These are phyloP conservation scores for Acrocephalus arundinaceus DNA, from an alignment of 2,113 vertebrate genomes.

Conservation along the genomic window DNA sequence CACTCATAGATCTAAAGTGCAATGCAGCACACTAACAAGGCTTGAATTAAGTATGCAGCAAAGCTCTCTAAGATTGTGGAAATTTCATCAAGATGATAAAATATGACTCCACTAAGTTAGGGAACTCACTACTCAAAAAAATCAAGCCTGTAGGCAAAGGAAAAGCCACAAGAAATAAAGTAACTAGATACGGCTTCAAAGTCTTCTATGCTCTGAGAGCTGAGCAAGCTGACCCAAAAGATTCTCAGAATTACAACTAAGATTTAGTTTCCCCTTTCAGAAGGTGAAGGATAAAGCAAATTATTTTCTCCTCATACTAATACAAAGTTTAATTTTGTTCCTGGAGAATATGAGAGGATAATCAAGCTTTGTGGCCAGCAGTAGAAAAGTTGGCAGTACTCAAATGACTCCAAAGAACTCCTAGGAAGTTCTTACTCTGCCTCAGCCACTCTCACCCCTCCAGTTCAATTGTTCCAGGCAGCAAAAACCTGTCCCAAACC, in stretches of 20 bases:
- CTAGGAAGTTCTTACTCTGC: background rate
- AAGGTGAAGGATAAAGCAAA: background rate
- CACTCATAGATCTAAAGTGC: background rate
- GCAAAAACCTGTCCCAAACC: background rate
- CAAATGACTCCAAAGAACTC: background rate
- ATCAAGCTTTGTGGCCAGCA: background rate
- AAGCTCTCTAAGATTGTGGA: background rate
- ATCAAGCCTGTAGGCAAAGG: background rate
- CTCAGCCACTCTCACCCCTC: background rate
- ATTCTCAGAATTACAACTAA: background rate
- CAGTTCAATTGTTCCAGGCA: background rate
- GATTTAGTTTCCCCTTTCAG: background rate
- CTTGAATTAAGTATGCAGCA: background rate
- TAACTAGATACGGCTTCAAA: background rate
- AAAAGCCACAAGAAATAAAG: background rate
- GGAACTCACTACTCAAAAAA: background rate
- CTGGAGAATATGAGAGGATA: background rate
- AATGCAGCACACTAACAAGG: background rate
- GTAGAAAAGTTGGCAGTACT: background rate
- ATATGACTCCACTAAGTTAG: background rate
- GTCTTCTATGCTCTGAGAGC: background rate
- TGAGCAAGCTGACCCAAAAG: background rate
- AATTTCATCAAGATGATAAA: slow-evolving; percentile 1
- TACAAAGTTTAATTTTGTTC: background rate
- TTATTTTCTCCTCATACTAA: background rate